Evolutionary conservation across 1,140 invertebrate species (phyloP).

Genomic region (Hestina assimilis): DNA sequence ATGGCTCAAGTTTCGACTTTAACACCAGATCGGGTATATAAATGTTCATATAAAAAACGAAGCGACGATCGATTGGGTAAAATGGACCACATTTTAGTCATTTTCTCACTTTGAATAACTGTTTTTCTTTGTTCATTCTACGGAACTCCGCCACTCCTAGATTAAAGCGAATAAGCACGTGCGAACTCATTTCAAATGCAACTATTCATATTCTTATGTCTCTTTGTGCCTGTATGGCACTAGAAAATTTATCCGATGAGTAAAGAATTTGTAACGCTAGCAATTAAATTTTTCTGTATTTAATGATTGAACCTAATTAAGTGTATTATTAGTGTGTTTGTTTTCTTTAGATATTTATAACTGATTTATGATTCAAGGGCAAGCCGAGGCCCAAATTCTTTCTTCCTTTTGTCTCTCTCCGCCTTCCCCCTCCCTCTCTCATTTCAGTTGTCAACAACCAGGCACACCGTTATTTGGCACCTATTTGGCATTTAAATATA

Average conservation of each 20-base stretch:
- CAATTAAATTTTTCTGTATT: too few species aligned
- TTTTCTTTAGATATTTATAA: too few species aligned
- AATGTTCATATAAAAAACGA: constrained; percentile 42
- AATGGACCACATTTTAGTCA: constrained; percentile 25
- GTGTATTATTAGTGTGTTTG: too few species aligned
- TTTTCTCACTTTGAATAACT: constrained; percentile 11
- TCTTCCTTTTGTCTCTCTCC: too few species aligned
- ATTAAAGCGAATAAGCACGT: constrained; percentile 8
- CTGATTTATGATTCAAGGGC: too few species aligned
- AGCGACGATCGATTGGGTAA: constrained; percentile 40
- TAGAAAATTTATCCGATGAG: background rate
- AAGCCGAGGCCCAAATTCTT: too few species aligned
- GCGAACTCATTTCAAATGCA: background rate
- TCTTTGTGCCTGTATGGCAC: background rate
- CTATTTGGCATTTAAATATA: too few species aligned
- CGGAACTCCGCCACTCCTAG: constrained; percentile 2
- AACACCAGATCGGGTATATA: constrained; percentile 63
- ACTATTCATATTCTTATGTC: constrained; percentile 1
- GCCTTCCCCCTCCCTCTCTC: too few species aligned
- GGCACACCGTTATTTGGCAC: too few species aligned
- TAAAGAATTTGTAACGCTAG: background rate
- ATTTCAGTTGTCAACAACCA: too few species aligned
- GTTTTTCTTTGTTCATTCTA: constrained; percentile 20
- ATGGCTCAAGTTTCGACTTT: constrained; percentile 63
- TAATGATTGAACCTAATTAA: too few species aligned